Percentiles rank a stretch among this genome's conserved stretches.
phyloP scores from a whole-genome alignment of 1,140 invertebrate genomes.

The Aleiodes sp. region DNA sequence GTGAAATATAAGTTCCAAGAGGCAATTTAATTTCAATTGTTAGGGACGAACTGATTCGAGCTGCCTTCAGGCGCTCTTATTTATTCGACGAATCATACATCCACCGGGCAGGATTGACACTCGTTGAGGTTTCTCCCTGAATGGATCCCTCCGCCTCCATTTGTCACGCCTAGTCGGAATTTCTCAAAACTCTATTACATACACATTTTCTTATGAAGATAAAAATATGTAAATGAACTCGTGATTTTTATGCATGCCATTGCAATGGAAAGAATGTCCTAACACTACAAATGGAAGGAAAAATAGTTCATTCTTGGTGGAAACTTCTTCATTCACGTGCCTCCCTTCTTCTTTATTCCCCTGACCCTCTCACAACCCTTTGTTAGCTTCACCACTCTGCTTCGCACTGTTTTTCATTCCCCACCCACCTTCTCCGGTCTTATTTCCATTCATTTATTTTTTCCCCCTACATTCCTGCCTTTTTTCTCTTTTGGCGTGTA shows the following conservation, averaged over 20 bases:
- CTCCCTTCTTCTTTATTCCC: not conserved
- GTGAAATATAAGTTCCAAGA: too few species aligned
- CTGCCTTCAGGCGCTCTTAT: too few species aligned
- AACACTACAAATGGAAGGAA: constrained; percentile 33
- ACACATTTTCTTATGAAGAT: too few species aligned
- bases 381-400: constrained; percentile 12
- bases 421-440: constrained; percentile 15
- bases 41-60: too few species aligned
- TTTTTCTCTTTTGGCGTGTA: not conserved
- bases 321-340: constrained; percentile 47
- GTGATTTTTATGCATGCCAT: constrained; percentile 59
- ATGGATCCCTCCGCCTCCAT: too few species aligned
- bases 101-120: too few species aligned
- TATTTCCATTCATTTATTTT: constrained; percentile 32
- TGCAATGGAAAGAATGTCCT: constrained; percentile 50
- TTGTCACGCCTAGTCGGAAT: too few species aligned
- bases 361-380: not conserved
- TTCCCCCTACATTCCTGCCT: not conserved
- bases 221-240: constrained; percentile 40
- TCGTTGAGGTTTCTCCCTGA: too few species aligned
- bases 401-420: not conserved
- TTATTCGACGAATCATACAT: too few species aligned
- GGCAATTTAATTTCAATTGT: too few species aligned
- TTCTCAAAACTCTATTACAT: too few species aligned
- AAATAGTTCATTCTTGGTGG: constrained; percentile 56